Base-by-base conservation (phyloP, 2,797 vertebrate species). In the Paratrypauchen microcephalus region DNA sequence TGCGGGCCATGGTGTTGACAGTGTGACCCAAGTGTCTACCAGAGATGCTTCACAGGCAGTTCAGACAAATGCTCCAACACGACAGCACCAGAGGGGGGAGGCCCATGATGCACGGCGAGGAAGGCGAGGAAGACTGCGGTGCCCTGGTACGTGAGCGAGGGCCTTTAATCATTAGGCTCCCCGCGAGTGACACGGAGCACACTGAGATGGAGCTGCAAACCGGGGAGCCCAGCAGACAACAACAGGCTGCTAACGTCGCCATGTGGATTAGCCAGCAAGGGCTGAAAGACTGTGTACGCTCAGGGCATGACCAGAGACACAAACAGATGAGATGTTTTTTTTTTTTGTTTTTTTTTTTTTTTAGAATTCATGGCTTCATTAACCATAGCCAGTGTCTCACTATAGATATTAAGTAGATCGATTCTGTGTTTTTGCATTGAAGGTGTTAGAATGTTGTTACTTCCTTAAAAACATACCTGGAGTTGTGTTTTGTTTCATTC, bases 91-190 rank as follows among this genome's bases (percentile, higher is more conserved):
- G 88, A 86, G 90, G 91, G 88, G 57, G 74, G 75, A 55, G 87
- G 9, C 28, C 30, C 13, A 13, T 62, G 60, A 21, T 12, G 39
- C 21, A 12, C 11, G 36, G 39, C 24, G 39, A 23, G 15, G 36
- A 36, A 23, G 32, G 32, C 32, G 32, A 36, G 2, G 32, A 36
- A 32, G 36, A 83, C 84, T 82, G 73, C 72, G 69, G 85, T 66
- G 70, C 77, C 70, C 82, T 52, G 77, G 74, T 78, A 85, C 26
- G 80, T 75, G 73, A 80, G 83, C 78, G 56, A 83, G 86, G 90
- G 86, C 80, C 88, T 92, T 92, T 92, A 90, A 92, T 92, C 88
- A 92, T 91, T 75, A 74, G 71, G 86, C 87, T 89, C 89, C 87
- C 87, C 86, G 39, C 89, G 88, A 91, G 80, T 87, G 91, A 91